phyloP scores from a whole-genome alignment of 2,888 invertebrate genomes.

The Drosophila niveifrons region DNA sequence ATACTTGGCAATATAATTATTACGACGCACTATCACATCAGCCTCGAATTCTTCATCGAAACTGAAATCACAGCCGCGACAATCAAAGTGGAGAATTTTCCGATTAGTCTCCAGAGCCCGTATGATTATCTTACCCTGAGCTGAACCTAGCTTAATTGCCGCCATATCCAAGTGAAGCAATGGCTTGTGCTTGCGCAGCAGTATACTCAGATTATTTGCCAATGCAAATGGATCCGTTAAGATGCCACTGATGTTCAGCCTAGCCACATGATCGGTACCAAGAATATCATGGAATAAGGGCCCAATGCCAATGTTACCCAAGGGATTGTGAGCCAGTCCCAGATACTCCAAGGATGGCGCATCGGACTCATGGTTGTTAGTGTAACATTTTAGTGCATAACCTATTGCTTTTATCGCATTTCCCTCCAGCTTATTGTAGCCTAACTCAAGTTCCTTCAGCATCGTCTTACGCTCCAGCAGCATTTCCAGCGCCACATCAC shows the following conservation, averaged over 20 bases:
- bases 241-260: constrained; percentile 69
- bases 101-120: constrained; percentile 63
- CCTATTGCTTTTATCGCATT: constrained; percentile 43
- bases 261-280: constrained; percentile 56
- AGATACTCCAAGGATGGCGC: constrained; percentile 62
- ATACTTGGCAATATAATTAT: constrained; percentile 56
- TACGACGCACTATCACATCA: constrained; percentile 75
- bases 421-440: constrained; percentile 67
- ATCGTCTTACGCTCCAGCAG: constrained; percentile 59
- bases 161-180: constrained; percentile 67
- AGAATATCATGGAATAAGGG: constrained; percentile 45
- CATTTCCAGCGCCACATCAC: constrained; percentile 60
- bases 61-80: constrained; percentile 71
- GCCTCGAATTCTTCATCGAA: constrained; percentile 73
- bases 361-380: not conserved
- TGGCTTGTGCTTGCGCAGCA: constrained; percentile 62
- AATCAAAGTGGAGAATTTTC: constrained; percentile 65
- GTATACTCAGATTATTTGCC: constrained; percentile 35
- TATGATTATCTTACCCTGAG: constrained; percentile 47
- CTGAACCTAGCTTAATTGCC: constrained; percentile 52
- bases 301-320: constrained; percentile 51
- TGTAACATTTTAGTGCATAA: constrained; percentile 24
- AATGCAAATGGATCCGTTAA: constrained; percentile 21
- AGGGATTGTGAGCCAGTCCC: constrained; percentile 74
- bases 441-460: constrained; percentile 69